Percentiles rank a stretch among this genome's conserved stretches.
Evolutionary conservation across 2,113 vertebrate species (phyloP).

Genomic region (Larimichthys crocea): DNA sequence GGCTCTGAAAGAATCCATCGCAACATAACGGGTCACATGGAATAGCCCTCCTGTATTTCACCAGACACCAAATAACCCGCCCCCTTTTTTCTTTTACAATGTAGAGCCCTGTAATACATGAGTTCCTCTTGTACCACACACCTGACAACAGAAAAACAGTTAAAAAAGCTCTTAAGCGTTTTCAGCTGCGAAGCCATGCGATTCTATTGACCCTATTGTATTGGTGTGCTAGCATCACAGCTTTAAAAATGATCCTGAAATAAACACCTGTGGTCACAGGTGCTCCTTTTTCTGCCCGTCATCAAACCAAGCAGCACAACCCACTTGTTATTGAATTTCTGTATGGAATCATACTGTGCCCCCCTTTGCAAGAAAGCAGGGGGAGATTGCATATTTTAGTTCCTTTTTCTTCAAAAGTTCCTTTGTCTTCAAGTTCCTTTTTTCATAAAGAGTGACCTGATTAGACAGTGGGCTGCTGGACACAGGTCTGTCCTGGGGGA

Average conservation of each 20-base stretch:
- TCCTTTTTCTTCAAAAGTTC: not conserved
- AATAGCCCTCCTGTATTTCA: conserved; percentile 64
- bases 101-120: conserved; percentile 84
- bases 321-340: conserved; percentile 58
- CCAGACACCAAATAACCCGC: conserved; percentile 63
- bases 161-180: conserved; percentile 65
- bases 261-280: conserved; percentile 69
- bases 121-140: conserved; percentile 76
- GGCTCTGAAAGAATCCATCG: conserved; percentile 82
- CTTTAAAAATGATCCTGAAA: conserved; percentile 71
- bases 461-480: conserved; percentile 72
- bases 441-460: conserved; percentile 71
- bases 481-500: conserved; percentile 65
- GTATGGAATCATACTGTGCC: conserved; percentile 49
- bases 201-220: conserved; percentile 64
- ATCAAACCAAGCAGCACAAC: conserved; percentile 58
- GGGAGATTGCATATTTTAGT: conserved; percentile 83
- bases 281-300: conserved; percentile 74
- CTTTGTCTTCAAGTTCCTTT: conserved; percentile 30
- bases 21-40: conserved; percentile 58
- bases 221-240: conserved; percentile 76
- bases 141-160: conserved; percentile 59
- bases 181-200: conserved; percentile 81
- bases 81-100: conserved; percentile 59
- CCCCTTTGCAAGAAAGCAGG: conserved; percentile 52